Evolutionary conservation across 2,888 invertebrate genomes (phyloP).

Genomic region (Cephus sareptanus): DNA sequence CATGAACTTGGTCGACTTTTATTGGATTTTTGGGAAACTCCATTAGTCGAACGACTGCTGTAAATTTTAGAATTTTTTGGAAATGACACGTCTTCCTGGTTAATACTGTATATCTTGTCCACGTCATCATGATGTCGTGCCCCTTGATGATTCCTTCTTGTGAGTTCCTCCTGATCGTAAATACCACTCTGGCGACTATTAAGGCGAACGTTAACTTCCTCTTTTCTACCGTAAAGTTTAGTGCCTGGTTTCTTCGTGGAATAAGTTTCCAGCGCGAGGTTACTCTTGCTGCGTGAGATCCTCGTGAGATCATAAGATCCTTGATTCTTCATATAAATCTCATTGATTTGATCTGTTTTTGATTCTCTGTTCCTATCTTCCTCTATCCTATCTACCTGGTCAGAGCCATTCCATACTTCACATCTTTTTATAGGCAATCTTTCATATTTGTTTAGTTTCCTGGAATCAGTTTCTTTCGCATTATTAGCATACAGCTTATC

Average conservation of each 20-base stretch:
- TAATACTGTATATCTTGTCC: conserved; percentile 56
- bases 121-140: conserved; percentile 53
- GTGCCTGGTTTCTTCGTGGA: not conserved
- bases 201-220: conserved; percentile 53
- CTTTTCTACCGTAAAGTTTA: conserved; percentile 51
- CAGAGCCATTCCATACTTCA: not conserved
- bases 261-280: not conserved
- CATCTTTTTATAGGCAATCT: conserved; percentile 28
- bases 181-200: conserved; percentile 51
- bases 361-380: conserved; percentile 2
- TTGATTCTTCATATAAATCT: conserved; percentile 35
- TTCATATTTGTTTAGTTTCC: conserved; percentile 40
- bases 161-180: conserved; percentile 40
- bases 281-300: not conserved
- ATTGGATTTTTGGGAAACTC: not conserved
- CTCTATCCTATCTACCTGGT: conserved; percentile 17
- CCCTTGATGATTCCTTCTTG: conserved; percentile 68
- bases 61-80: not conserved
- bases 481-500: not conserved
- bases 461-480: conserved; percentile 10
- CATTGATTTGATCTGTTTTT: conserved; percentile 22
- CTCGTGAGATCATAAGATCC: conserved; percentile 31
- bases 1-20: not conserved
- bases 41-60: not conserved
- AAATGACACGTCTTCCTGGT: conserved; percentile 36